Base-by-base conservation (phyloP, 2,113 vertebrate genomes). In the Gopherus flavomarginatus region DNA sequence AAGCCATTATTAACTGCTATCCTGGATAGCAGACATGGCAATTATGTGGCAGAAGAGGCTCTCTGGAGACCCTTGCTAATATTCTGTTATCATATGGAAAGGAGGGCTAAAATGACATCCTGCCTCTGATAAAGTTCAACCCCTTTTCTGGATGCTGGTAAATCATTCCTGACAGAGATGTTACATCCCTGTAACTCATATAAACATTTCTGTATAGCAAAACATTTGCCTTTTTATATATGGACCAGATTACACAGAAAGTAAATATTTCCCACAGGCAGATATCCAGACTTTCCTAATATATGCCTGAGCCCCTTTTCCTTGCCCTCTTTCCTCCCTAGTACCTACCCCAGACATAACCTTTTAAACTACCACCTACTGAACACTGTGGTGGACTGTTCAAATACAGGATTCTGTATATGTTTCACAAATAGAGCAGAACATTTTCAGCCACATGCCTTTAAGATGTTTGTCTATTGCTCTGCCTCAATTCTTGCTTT, bases 311-410 rank as follows among this genome's bases (percentile, higher is more conserved):
- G 47, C 21, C 44, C 35, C 72, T 92, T 59, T 86, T 83, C 8
- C 56, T 83, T 21, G 12, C 57, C 57, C 11, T 62, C 27, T 62
- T 62, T 5, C 57, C 12, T 62, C 29, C 29, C 27, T 13, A 62
- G 27, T 29, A 62, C 35, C 19, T 13, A 31, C 29, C 12, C 81
- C 11, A 49, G 54, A 75, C 3, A 22, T 3, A 24, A 8, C 0
- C 1, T 72, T 53, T 81, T 6, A 88, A 81, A 88, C 38, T 44
- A 38, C 62, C 2, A 27, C 31, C 52, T 0, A 0, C 1, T 56
- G 35, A 85, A 75, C 1, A 53, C 4, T 22, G 62, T 14, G 47
- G 90, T 85, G 5, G 38, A 16, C 38, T 79, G 12, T 54, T 83
- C 81, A 72, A 90, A 52, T 86, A 11, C 24, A 88, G 17, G n/a